Evolutionary conservation across 2,888 invertebrate species (phyloP).

Genomic region (Nymphalis c-album): DNA sequence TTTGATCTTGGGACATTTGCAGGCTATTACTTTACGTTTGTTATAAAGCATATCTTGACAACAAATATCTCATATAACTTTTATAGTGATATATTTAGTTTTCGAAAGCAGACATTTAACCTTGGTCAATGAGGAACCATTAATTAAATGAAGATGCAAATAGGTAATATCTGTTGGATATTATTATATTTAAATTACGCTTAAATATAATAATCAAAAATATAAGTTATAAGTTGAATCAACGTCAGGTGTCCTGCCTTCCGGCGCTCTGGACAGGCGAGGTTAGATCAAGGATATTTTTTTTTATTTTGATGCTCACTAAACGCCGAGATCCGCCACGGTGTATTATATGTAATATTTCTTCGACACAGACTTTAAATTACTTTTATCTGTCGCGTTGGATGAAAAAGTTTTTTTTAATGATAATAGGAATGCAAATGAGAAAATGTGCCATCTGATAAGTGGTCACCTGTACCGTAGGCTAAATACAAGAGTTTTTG

Average conservation of each 20-base stretch:
- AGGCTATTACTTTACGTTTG: too few relatives aligned
- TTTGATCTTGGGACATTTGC: too few relatives aligned
- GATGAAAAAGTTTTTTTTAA: too few relatives aligned
- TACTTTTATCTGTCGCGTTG: background rate
- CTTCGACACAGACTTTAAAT: constrained; percentile 22
- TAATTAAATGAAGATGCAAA: background rate
- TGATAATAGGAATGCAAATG: too few relatives aligned
- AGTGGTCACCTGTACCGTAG: too few relatives aligned
- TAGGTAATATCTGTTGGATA: background rate
- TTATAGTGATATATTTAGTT: too few relatives aligned
- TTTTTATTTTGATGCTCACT: constrained; percentile 17
- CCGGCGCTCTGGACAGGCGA: constrained; percentile 20
- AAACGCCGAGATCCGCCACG: constrained; percentile 30
- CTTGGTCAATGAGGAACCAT: too few relatives aligned
- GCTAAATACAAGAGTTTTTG: too few relatives aligned
- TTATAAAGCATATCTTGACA: too few relatives aligned
- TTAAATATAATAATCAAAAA: background rate
- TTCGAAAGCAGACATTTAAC: too few relatives aligned
- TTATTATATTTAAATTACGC: constrained; percentile 4
- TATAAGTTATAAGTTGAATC: background rate
- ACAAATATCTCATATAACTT: too few relatives aligned
- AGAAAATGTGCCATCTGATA: too few relatives aligned
- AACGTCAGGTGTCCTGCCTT: constrained; percentile 30
- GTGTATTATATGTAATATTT: constrained; percentile 31
- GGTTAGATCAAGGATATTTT: constrained; percentile 23